Evolutionary conservation across 2,888 invertebrate genomes (phyloP).

Genomic region (Agrotis exclamationis): DNA sequence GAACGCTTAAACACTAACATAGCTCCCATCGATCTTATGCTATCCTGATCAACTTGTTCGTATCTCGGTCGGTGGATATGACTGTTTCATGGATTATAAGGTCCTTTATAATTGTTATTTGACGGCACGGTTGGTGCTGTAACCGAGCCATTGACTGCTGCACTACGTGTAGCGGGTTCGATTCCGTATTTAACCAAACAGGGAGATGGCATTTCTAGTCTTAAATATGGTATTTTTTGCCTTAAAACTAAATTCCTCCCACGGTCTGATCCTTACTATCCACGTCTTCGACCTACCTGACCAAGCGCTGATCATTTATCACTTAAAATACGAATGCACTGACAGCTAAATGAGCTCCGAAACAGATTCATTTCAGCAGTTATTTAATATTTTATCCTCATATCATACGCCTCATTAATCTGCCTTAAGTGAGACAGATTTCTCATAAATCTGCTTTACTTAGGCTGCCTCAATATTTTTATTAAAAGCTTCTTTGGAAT

Average conservation of each 20-base stretch:
- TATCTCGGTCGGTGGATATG: neutral
- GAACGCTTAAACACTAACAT: conserved; percentile 22
- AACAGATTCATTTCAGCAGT: conserved; percentile 36
- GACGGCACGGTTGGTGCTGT: too few relatives aligned
- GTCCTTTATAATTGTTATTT: neutral
- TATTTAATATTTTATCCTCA: conserved; percentile 38
- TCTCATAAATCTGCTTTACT: conserved; percentile 39
- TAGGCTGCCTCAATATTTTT: conserved; percentile 42
- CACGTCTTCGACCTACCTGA: neutral
- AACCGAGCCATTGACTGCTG: too few relatives aligned
- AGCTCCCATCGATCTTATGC: neutral
- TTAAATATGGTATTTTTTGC: neutral
- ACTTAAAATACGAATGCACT: conserved; percentile 14
- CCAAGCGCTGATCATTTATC: conserved; percentile 9
- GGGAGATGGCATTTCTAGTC: neutral
- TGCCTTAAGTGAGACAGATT: conserved; percentile 41
- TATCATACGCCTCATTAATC: conserved; percentile 46
- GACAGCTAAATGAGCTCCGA: conserved; percentile 28
- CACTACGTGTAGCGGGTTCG: too few relatives aligned
- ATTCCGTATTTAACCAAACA: neutral
- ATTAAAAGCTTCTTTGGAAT: conserved; percentile 35
- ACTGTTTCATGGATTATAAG: neutral
- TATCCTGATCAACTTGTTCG: conserved; percentile 6
- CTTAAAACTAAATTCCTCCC: neutral
- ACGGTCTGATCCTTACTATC: neutral